Base-by-base conservation (phyloP, 2,797 vertebrate species). In the Acanthopagrus latus region DNA sequence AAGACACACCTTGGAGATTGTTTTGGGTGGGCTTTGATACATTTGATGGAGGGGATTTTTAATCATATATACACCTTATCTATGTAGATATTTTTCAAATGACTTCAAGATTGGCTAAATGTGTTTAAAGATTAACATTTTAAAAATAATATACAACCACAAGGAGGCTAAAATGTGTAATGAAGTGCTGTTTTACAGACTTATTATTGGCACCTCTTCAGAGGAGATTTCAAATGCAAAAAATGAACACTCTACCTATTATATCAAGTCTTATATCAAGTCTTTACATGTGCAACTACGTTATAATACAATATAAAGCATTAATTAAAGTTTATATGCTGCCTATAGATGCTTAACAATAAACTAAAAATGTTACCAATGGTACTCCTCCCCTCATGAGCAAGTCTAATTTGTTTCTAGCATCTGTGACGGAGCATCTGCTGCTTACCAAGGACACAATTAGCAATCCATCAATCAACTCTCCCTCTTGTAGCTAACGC, bases 391-490 rank as follows among this genome's bases (percentile, higher is more conserved):
- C 46, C 78, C 82, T 86, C 71, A 71, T 82, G 74, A 83, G 75
- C 76, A 85, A 81, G 81, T 87, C 81, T 88, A 89, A 90, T 92
- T 89, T 92, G 85, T 87, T 88, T 81, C 67, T 66, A 92, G 88
- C 90, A 92, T 93, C 92, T 94, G 91, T 91, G 90, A 89, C 11
- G 44, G 76, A 89, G 90, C 93, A 93, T 93, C 91, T 94, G 92
- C 86, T 92, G 88, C 84, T 83, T 91, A 90, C 81, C 82, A 83
- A 89, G 88, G 89, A 92, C 83, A 91, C 86, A 91, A 92, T 93
- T 92, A 93, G 87, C 69, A 63, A 88, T 90, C 88, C 84, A 91
- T 93, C 92, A 92, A 91, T 94, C 92, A 93, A 52, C 54, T 68
- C 71, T 70, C 76, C 76, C 76, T 77, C 79, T 81, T 56, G 74